Evolutionary conservation across 1,140 invertebrate species (phyloP), one percentile per base, ranked within the genome.

Genomic region (Euwallacea similis): DNA sequence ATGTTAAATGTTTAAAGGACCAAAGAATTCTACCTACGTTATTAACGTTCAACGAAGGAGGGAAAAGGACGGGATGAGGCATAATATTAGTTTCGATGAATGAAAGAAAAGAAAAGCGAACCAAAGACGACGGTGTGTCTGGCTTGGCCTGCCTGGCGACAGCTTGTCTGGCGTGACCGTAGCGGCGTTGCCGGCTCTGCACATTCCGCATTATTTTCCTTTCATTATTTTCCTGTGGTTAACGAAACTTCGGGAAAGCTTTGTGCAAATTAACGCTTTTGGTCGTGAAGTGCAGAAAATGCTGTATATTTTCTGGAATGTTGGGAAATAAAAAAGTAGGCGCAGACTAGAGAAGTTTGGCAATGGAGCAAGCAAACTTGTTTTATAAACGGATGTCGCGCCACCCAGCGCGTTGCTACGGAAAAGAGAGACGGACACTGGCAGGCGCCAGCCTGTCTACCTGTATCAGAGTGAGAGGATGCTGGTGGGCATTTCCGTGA

Each of bases 151-250:
- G 87, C 88, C 87, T 89, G 90, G 90, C 90, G 90, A 91, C 91
- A 92, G 90, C 90, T 89, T 92, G 91, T 93, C 91, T 93, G 90
- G 89, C 87, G 85, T 88, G 89, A 88, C 87, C 87, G 84, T 76
- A 75, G 85, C 87, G 77, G 68, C 82, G 90, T 90, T 91, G 90
- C 87, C 90, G 84, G 78, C 79, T 85, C 80, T 83, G 82, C 81
- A 82, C 76, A 81, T 84, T 84, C 83, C 85, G 8, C 11, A 80
- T 7, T 33, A 15, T 47, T 59, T 53, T 56, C 50, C 15, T 50
- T 41, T 21, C 4, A 42, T 4, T 33, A 33, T 33, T 33, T 33
- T 33, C 21, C 4, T 33, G 4, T 33, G 4, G 21, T 33, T 33
- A 33, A 33, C 21, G 1, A 1, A 33, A 33, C 1, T 2, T 33